Conservation (phyloP, 1,140 invertebrate genomes). For the Meloidogyne exigua region DNA sequence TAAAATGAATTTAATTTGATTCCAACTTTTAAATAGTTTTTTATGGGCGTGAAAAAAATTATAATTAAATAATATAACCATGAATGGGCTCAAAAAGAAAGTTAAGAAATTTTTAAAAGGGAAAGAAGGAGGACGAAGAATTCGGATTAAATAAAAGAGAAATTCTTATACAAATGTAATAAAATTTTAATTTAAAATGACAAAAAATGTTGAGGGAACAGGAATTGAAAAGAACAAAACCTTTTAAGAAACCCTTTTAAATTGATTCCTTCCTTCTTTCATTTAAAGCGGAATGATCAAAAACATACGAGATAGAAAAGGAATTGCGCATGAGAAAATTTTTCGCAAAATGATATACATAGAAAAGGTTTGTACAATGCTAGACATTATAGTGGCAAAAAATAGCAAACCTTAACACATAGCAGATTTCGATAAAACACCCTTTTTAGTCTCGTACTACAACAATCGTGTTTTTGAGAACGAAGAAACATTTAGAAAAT, state of each 20-base stretch:
- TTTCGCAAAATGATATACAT: not conserved
- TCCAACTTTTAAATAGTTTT: not conserved
- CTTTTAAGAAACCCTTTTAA: not conserved
- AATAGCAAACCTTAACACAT: not conserved
- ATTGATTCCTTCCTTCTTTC: not conserved
- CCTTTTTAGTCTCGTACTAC: too few species aligned
- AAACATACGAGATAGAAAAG: not conserved
- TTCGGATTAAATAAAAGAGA: not conserved
- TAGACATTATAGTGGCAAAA: not conserved
- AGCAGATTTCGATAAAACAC: too few species aligned
- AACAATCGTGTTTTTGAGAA: too few species aligned
- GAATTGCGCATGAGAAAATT: not conserved
- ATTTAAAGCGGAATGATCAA: not conserved
- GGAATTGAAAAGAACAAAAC: not conserved
- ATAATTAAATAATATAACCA: not conserved
- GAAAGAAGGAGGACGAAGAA: not conserved
- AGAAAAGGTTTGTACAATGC: not conserved
- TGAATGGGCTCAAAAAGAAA: not conserved
- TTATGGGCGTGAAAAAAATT: not conserved
- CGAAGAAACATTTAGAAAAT: too few species aligned
- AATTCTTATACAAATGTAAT: not conserved
- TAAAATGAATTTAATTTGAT: not conserved
- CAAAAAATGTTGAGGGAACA: not conserved
- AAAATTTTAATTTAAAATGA: slow-evolving; percentile 1
- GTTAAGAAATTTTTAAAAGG: not conserved